These are phyloP conservation scores for Girardia tigrina DNA, from an alignment of 2,888 invertebrate genomes.

Conservation along the genomic window DNA sequence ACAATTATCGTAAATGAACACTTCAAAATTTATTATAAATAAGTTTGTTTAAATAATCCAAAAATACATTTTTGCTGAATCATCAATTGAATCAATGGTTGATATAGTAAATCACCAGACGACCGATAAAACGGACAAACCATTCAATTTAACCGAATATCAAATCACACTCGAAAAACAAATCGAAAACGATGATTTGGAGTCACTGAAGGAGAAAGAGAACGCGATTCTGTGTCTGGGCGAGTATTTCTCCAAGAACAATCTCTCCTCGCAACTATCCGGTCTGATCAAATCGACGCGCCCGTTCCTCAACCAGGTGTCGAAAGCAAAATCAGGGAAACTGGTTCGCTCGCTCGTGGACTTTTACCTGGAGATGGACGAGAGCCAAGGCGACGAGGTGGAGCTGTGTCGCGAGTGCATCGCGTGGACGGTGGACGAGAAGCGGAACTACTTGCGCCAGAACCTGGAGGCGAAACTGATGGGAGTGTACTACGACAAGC, in stretches of 20 bases:
- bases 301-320: constrained; percentile 81
- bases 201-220: not conserved
- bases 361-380: constrained; percentile 87
- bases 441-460: constrained; percentile 86
- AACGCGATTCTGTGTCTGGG: not conserved
- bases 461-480: constrained; percentile 83
- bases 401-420: constrained; percentile 69
- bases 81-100: no score
- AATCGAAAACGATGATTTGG: not conserved
- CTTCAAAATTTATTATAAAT: no score
- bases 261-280: constrained; percentile 48
- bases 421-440: constrained; percentile 95
- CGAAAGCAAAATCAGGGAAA: constrained; percentile 97
- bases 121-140: no score
- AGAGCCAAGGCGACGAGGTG: constrained; percentile 78
- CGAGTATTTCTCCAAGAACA: not conserved
- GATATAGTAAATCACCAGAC: no score
- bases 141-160: no score
- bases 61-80: no score
- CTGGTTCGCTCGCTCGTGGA: constrained; percentile 88
- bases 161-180: no score
- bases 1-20: no score
- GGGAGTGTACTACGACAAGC: constrained; percentile 63
- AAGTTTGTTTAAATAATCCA: no score
- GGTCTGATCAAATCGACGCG: constrained; percentile 80